Evolutionary conservation across 2,113 vertebrate genomes (phyloP), one percentile per base, ranked within the genome.

Genomic region (Brachypteracias leptosomus): DNA sequence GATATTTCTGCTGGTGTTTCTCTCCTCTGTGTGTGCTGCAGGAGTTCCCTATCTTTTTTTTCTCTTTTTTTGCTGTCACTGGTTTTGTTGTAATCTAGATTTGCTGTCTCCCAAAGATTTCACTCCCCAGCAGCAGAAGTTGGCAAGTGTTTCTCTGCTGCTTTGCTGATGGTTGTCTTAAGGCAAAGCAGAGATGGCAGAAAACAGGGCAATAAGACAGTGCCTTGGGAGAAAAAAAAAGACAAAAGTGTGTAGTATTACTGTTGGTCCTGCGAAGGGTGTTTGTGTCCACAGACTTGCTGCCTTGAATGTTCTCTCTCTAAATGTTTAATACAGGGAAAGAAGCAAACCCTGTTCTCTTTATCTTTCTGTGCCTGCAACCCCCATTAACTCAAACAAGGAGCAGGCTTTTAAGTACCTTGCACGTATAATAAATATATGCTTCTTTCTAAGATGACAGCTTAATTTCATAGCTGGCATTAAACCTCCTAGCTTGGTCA

Each of bases 401-500:
- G 66, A 93, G 72, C 58, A 49, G 24, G 19, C 35, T 78, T 91
- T 76, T 90, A 87, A 91, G 65, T 86, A 72, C 76, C 57, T 52
- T 86, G 47, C 65, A 44, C 2, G 0, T 84, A 52, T 47, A 90
- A 86, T 84, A 86, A 90, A 95, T 88, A 89, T 8, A 67, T 40
- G 51, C 68, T 86, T 38, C 67, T 90, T 93, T 80, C 42, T 77
- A 38, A 90, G 73, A 65, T 88, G 93, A 88, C 75, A 93, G 61
- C 66, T 89, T 95, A 93, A 94, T 93, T 95, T 96, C 90, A 58
- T 86, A 92, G 66, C 73, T 96, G 93, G 96, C 73, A 84, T 86
- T 90, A 72, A 84, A 93, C 49, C 62, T 78, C 78, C 62, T 68
- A 84, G 54, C 74, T 89, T 92, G 77, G 73, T 89, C 49, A 57